Evolutionary conservation across 2,113 vertebrate species (phyloP).

Genomic region (Atractosteus spatula): DNA sequence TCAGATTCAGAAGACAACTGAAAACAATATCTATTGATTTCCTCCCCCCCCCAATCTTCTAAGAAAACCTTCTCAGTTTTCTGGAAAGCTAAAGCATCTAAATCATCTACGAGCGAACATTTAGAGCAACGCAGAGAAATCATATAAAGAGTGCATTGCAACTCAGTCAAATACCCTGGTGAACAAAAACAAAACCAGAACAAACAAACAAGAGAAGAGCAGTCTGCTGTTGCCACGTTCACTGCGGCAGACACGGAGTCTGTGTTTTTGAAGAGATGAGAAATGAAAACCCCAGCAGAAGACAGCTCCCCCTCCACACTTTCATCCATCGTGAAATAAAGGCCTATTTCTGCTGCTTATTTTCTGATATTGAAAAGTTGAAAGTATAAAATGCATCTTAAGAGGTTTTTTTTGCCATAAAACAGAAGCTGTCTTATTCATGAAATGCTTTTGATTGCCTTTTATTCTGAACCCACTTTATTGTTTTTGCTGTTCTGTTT

Average conservation of each 20-base stretch:
- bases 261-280: conserved; percentile 1
- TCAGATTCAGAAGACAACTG: too few relatives aligned
- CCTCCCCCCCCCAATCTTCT: too few relatives aligned
- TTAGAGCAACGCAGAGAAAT: neutral
- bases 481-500: too few relatives aligned
- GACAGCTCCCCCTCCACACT: neutral
- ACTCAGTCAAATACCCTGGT: neutral
- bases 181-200: neutral
- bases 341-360: too few relatives aligned
- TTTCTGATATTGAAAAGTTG: neutral
- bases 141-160: neutral
- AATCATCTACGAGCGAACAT: conserved; percentile 3
- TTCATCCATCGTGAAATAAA: too few relatives aligned
- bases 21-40: too few relatives aligned
- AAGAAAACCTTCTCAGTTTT: neutral
- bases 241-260: neutral
- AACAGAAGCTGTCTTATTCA: too few relatives aligned
- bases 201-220: neutral
- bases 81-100: neutral
- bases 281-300: neutral
- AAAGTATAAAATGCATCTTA: too few relatives aligned
- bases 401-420: too few relatives aligned
- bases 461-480: too few relatives aligned
- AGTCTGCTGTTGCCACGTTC: neutral
- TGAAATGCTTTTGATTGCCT: too few relatives aligned